These are phyloP conservation scores for Aleiodes leptofemur DNA, from an alignment of 2,888 invertebrate genomes.

Conservation along the genomic window DNA sequence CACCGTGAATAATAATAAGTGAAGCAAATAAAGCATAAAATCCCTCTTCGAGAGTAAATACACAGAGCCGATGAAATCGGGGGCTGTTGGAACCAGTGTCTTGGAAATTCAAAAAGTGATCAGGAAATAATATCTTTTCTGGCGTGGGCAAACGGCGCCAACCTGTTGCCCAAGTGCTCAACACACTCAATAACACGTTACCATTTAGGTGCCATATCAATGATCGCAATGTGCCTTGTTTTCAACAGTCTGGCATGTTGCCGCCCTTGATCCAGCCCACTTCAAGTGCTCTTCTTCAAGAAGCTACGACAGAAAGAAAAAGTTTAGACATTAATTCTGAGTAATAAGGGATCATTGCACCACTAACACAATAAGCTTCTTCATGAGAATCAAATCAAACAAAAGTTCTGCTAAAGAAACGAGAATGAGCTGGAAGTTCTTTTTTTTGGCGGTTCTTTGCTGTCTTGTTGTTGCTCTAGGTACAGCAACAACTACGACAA, in stretches of 20 bases:
- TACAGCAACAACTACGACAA: constrained; percentile 60
- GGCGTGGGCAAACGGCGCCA: constrained; percentile 73
- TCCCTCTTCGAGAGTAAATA: background rate
- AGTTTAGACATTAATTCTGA: background rate
- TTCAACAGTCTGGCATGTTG: constrained; percentile 1
- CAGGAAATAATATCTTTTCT: constrained; percentile 61
- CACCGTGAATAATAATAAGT: constrained; percentile 4
- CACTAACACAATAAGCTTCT: constrained; percentile 17
- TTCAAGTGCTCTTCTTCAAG: constrained; percentile 15
- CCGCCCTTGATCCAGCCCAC: constrained; percentile 30
- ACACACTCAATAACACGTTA: constrained; percentile 43
- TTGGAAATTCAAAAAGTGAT: constrained; percentile 58
- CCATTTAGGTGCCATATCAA: constrained; percentile 31
- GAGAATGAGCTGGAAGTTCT: constrained; percentile 27
- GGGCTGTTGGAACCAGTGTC: constrained; percentile 7
- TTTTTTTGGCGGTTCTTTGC: constrained; percentile 46
- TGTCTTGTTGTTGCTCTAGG: constrained; percentile 49
- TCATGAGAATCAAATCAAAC: constrained; percentile 21
- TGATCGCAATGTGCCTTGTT: constrained; percentile 43
- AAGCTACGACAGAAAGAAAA: background rate
- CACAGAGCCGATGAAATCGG: constrained; percentile 56
- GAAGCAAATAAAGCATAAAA: constrained; percentile 25
- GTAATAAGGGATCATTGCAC: constrained; percentile 18
- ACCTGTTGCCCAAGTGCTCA: constrained; percentile 73
- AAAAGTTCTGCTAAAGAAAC: background rate